phyloP scores from a whole-genome alignment of 2,113 vertebrate species.

The Nothobranchius kuhntae region DNA sequence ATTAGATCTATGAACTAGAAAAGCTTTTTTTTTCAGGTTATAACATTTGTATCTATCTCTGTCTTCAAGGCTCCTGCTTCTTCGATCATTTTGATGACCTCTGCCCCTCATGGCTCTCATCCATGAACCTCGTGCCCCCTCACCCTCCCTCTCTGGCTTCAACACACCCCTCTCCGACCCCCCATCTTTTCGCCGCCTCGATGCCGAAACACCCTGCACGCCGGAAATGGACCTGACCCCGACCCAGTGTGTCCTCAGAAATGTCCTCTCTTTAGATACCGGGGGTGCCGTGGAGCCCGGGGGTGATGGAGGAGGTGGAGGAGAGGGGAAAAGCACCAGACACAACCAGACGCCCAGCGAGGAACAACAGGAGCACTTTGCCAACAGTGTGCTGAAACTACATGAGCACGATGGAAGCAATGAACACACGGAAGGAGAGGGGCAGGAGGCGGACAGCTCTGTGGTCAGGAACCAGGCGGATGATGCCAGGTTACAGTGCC shows the following conservation, averaged over 20 bases:
- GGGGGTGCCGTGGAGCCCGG: slow-evolving; percentile 71
- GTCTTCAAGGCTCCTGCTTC: slow-evolving; percentile 33
- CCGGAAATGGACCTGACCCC: slow-evolving; percentile 92
- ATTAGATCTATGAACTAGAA: neutral
- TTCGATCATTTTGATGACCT: slow-evolving; percentile 52
- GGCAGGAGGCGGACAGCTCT: slow-evolving; percentile 60
- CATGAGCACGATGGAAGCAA: slow-evolving; percentile 82
- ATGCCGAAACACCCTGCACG: slow-evolving; percentile 88
- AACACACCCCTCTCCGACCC: slow-evolving; percentile 85
- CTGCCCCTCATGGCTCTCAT: slow-evolving; percentile 85
- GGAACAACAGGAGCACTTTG: slow-evolving; percentile 86
- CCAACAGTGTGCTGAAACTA: slow-evolving; percentile 90
- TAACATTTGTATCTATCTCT: slow-evolving; percentile 9
- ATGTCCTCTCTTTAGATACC: slow-evolving; percentile 86
- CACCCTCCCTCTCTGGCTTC: slow-evolving; percentile 89
- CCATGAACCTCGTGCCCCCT: slow-evolving; percentile 88
- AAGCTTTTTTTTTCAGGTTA: slow-evolving; percentile 5
- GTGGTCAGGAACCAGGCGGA: slow-evolving; percentile 64
- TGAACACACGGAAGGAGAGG: slow-evolving; percentile 72
- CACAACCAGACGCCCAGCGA: slow-evolving; percentile 84
- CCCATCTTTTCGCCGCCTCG: slow-evolving; percentile 84
- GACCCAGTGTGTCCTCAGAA: slow-evolving; percentile 93
- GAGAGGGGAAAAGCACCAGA: slow-evolving; percentile 55
- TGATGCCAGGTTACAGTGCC: slow-evolving; percentile 85
- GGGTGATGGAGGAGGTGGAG: slow-evolving; percentile 33